Evolutionary conservation across 2,797 vertebrate genomes (phyloP), one percentile per base, ranked within the genome.

Genomic region (Alcedo atthis): DNA sequence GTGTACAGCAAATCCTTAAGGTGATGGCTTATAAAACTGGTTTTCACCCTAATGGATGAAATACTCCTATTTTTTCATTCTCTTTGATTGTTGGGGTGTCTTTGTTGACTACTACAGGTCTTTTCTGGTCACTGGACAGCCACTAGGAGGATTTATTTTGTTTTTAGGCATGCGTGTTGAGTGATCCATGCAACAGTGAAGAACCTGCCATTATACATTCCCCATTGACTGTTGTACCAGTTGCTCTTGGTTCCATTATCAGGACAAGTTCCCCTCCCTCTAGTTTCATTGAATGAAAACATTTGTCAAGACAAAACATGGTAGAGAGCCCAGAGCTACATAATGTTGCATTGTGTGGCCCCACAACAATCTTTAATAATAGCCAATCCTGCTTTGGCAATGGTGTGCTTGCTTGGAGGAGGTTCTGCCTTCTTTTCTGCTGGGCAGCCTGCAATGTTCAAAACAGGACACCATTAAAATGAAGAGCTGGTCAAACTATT

Each of bases 331-430:
- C 73, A 79, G 93, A 79, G 94, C 96, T 99, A 99, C 99, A 99
- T 99, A 95, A 99, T 96, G 55, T 93, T 97, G 93, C 99, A 99
- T 94, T 99, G 99, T 45, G 98, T 98, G 95, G 98, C 98, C 77
- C 99, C 99, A 15, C 99, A 99, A 98, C 99, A 99, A 98, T 99
- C 99, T 96, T 99, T 99, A 81, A 99, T 99, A 89, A 99, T 98
- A 58, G 99, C 98, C 74, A 98, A 97, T 75, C 99, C 99, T 30
- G 98, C 98, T 97, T 99, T 99, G 95, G 98, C 97, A 89, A 99
- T 98, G 42, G 98, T 98, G 28, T 99, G 99, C 97, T 99, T 99
- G 98, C 98, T 98, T 62, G 98, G 97, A 46, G 99, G 99, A n/a
- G 97, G 98, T 81, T 99, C 98, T 61, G 97, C 97, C 97, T 98